Conservation (phyloP, 2,113 vertebrate genomes). For the Forbesichthys papilliferus region DNA sequence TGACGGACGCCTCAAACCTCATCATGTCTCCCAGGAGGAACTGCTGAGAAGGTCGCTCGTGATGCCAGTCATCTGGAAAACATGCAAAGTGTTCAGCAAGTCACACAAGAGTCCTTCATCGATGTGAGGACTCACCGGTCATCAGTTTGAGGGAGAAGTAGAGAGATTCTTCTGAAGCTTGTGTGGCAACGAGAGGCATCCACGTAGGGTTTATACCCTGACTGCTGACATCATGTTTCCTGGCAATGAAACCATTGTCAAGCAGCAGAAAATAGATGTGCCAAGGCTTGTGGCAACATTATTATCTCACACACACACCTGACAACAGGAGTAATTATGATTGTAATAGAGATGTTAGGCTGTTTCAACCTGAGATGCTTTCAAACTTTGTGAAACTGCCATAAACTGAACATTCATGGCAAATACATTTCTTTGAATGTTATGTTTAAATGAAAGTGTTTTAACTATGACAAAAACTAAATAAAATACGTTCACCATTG, state of each 20-base stretch:
- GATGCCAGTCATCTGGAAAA: constrained; percentile 43
- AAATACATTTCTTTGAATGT: no score
- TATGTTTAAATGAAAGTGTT: no score
- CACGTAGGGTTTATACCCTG: constrained; percentile 47
- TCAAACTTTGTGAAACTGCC: no score
- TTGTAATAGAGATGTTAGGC: no score
- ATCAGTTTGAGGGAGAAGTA: constrained; percentile 60
- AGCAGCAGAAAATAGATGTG: background rate
- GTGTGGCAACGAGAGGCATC: constrained; percentile 32
- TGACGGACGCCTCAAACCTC: constrained; percentile 56
- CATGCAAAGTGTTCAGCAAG: background rate
- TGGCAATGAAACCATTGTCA: constrained; percentile 1
- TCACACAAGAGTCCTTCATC: background rate
- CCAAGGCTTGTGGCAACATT: background rate
- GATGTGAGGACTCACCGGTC: constrained; percentile 49
- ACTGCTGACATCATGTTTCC: constrained; percentile 59
- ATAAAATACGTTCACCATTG: no score
- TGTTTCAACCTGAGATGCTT: no score
- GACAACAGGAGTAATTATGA: no score
- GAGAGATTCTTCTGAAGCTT: constrained; percentile 43
- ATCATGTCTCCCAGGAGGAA: constrained; percentile 60
- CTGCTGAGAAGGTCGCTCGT: constrained; percentile 14
- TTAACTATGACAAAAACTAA: no score
- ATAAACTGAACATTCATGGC: no score
- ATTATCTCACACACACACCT: background rate